phyloP scores from a whole-genome alignment of 2,113 vertebrate species.

The Brachyistius frenatus region DNA sequence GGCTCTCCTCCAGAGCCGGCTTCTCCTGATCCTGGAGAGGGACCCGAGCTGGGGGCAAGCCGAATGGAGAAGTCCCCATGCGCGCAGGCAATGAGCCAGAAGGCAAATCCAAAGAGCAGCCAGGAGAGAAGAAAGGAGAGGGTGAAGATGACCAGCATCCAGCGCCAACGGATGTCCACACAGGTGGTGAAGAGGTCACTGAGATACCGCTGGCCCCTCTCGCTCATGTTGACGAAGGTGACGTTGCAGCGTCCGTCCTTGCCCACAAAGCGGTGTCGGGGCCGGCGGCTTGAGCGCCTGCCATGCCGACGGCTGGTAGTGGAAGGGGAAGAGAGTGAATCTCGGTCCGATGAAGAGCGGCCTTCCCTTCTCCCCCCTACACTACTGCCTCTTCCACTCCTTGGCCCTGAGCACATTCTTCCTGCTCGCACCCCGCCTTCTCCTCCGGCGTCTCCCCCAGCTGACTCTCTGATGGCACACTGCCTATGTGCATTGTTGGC shows the following conservation, averaged over 20 bases:
- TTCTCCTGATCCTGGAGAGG: conserved; percentile 59
- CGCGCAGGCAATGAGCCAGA: conserved; percentile 91
- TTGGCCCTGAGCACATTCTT: conserved; percentile 58
- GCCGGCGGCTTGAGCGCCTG: conserved; percentile 69
- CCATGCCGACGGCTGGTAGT: conserved; percentile 57
- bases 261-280: conserved; percentile 90
- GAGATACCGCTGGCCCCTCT: conserved; percentile 91
- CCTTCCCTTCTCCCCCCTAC: conserved; percentile 68
- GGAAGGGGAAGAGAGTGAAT: conserved; percentile 69
- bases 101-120: conserved; percentile 92
- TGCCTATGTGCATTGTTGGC: conserved; percentile 73
- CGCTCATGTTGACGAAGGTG: conserved; percentile 92
- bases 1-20: conserved; percentile 62
- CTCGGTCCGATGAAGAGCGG: conserved; percentile 51
- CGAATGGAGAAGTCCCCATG: conserved; percentile 88
- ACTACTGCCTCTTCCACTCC: conserved; percentile 60
- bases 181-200: conserved; percentile 94
- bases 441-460: conserved; percentile 62
- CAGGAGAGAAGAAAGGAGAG: conserved; percentile 94
- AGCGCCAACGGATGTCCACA: conserved; percentile 94
- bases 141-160: conserved; percentile 93
- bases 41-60: conserved; percentile 70
- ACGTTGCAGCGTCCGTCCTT: conserved; percentile 94
- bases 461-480: conserved; percentile 61
- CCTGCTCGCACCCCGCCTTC: conserved; percentile 69